Base-by-base conservation (phyloP, 2,888 invertebrate species). In the Dascillus cervinus region DNA sequence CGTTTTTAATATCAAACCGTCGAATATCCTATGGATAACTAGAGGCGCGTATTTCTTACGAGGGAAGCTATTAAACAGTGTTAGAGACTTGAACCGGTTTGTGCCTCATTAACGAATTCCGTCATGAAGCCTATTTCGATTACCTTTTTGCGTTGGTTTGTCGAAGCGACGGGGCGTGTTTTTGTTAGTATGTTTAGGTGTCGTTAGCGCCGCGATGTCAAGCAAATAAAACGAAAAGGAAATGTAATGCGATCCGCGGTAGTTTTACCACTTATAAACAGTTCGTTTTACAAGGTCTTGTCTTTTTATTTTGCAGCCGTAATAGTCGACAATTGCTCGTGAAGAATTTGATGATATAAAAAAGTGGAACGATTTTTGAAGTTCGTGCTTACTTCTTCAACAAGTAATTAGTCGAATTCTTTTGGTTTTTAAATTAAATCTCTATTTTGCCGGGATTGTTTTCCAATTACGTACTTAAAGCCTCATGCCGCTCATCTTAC, bases 71-170 rank as follows among this genome's bases (percentile, higher is more conserved):
- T 9, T 23, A 34, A 39, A 36, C 32, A 20, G 26, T 33, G 36
- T 32, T 29, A 33, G 23, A 34, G 12, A 20, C n/a, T 8, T 25
- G 41, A 43, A 51, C 49, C 49, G 45, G 47, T 50, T 46, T 42
- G n/a, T n/a, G 38, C 27, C 44, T 50, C 47, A 46, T 52, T 49
- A 52, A 49, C 41, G 40, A 47, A 50, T 52, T 52, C 47, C 46
- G 44, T 44, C 46, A 45, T 49, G 48, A 46, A 45, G 44, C 47
- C 40, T 30, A 26, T 33, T 37, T 39, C 36, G 44, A 49, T 49
- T 42, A 44, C 47, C 42, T 49, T 46, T 52, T 48, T 46, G 42
- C 42, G 37, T 26, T 29, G 36, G 37, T 46, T 38, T 32, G 25
- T 39, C n/a, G 36, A 14, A 32, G 42, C 37, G 44, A 34, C 39